Percentiles rank a stretch among this genome's conserved stretches.
These are phyloP conservation scores for Rhopalosiphum maidis DNA, from an alignment of 1,140 invertebrate species.

Conservation along the genomic window DNA sequence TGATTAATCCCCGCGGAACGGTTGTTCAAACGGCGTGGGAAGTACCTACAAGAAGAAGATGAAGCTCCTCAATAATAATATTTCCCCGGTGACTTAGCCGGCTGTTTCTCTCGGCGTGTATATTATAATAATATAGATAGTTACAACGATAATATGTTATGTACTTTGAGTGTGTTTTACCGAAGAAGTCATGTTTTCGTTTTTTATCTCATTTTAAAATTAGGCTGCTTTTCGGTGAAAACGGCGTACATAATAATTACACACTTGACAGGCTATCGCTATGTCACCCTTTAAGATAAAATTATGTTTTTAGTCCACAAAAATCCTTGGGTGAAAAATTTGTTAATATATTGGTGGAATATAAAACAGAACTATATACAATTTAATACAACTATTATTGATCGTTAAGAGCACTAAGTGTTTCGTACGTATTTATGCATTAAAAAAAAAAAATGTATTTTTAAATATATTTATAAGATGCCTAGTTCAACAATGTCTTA, in stretches of 20 bases:
- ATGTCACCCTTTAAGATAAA: neutral
- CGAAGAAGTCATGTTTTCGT: neutral
- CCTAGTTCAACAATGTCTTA: neutral
- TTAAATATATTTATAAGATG: neutral
- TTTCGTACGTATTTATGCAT: too few relatives aligned
- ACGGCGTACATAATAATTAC: neutral
- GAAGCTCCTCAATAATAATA: constrained; percentile 40
- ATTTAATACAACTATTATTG: neutral
- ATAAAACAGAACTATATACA: neutral
- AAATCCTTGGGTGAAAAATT: neutral
- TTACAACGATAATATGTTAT: neutral
- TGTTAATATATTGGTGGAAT: neutral
- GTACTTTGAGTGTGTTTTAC: neutral
- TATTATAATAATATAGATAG: neutral
- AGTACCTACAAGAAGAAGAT: neutral
- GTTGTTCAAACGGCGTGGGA: neutral
- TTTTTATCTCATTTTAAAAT: neutral
- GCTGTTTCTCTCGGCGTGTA: neutral
- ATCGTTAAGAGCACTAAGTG: neutral
- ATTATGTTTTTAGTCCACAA: neutral
- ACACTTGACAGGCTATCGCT: too few relatives aligned
- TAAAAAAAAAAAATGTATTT: too few relatives aligned
- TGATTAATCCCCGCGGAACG: constrained; percentile 45
- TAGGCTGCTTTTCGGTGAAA: neutral
- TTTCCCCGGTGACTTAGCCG: neutral